These are phyloP conservation scores for Anas acuta DNA, from an alignment of 2,797 vertebrate genomes.

Conservation along the genomic window DNA sequence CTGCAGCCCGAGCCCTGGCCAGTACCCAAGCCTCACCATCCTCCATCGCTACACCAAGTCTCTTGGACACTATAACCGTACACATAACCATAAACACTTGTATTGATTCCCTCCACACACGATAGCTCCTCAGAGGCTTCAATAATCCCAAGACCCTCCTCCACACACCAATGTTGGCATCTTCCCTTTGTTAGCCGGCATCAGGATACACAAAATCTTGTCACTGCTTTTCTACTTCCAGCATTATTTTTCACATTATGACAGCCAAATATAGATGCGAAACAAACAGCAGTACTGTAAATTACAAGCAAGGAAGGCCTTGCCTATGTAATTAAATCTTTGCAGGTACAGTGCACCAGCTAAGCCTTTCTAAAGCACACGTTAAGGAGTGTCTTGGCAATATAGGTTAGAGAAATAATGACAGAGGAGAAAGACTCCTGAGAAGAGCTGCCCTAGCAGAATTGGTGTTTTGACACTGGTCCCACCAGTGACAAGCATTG, in stretches of 20 bases:
- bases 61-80: background rate
- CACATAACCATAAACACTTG: background rate
- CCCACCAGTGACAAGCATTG: background rate
- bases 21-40: background rate
- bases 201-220: background rate
- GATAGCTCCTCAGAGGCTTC: background rate
- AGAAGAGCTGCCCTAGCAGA: background rate
- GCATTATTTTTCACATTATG: background rate
- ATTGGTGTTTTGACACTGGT: rapidly evolving
- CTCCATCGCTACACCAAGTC: background rate
- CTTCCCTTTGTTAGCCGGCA: background rate
- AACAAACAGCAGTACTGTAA: background rate
- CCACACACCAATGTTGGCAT: background rate
- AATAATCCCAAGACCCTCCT: conserved; percentile 24
- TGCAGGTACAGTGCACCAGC: background rate
- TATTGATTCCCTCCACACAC: background rate
- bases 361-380: background rate
- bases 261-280: background rate
- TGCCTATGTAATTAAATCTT: background rate
- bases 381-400: background rate
- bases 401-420: background rate
- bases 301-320: background rate
- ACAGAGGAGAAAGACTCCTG: background rate
- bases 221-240: background rate
- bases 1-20: background rate